Conservation (phyloP, 2,888 invertebrate genomes). For the Drosophila recens region DNA sequence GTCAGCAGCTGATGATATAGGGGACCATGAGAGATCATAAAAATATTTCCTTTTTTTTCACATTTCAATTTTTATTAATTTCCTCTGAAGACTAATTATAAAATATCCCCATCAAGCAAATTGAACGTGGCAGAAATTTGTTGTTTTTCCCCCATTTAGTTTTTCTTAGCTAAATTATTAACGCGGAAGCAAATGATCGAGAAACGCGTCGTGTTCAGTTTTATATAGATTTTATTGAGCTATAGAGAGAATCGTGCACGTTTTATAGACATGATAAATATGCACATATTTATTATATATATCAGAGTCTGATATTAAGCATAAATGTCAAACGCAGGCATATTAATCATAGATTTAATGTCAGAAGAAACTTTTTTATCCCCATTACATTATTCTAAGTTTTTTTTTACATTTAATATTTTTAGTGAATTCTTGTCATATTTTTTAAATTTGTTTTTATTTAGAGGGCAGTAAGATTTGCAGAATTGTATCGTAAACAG, state of each 20-base stretch:
- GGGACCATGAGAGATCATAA: conserved; percentile 3
- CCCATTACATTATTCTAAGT: too few relatives aligned
- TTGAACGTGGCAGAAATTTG: conserved; percentile 43
- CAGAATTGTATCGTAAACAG: too few relatives aligned
- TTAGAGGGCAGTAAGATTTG: too few relatives aligned
- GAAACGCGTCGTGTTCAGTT: conserved; percentile 29
- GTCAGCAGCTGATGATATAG: conserved; percentile 51
- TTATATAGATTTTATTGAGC: conserved; percentile 20
- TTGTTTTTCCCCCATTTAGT: conserved; percentile 4
- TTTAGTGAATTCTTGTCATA: neutral
- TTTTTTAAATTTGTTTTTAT: too few relatives aligned
- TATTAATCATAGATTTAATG: neutral
- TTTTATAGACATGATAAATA: conserved; percentile 8
- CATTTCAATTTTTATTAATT: conserved; percentile 32
- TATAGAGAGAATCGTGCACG: conserved; percentile 13
- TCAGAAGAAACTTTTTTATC: neutral
- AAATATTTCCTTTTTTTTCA: neutral
- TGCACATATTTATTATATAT: neutral
- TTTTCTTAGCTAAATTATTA: conserved; percentile 42
- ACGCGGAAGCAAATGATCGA: conserved; percentile 50
- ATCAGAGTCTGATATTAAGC: neutral
- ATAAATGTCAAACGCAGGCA: neutral
- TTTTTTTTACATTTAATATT: too few relatives aligned
- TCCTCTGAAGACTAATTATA: conserved; percentile 40
- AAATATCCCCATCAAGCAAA: conserved; percentile 48